Base-by-base conservation (phyloP, 2,797 vertebrate genomes). In the Botia almorhae region DNA sequence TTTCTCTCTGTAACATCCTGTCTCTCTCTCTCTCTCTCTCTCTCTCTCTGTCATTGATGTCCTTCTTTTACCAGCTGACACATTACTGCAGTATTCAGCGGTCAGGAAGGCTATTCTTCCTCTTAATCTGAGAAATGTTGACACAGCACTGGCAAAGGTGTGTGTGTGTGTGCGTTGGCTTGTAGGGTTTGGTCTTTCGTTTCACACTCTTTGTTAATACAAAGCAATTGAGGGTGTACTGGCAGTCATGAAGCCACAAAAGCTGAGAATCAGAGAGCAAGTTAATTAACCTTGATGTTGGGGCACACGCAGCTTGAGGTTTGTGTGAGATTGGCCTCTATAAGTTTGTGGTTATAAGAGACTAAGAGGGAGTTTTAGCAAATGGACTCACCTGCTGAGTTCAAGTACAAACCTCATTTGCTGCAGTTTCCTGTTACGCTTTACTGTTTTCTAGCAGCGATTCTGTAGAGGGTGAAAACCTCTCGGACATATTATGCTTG, bases 81-180 rank as follows among this genome's bases (percentile, higher is more conserved):
- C 68, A 71, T 81, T 85, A 81, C 70, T 74, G 81, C 78, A 48
- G 81, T 75, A 55, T 75, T 63, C 70, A 56, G 65, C 60, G 58
- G 82, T 81, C 71, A 72, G 67, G 70, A 80, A 78, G 75, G 71
- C 50, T 53, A 36, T 55, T 83, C 70, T 68, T 55, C 69, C 56
- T 69, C 51, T 74, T 72, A 63, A 76, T 68, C 81, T 55, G 51
- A 67, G 78, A 70, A 81, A 33, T 23, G 70, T 75, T 75, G 81
- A 78, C 74, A 58, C 81, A 77, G 81, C 81, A 81, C 55, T 63
- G 60, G 69, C 68, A 46, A 33, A 23, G 3, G 67, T 76, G 7
- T 55, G 65, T 56, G 46, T 79, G 76, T 82, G 63, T 72, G 19
- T 79, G 53, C 72, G 53, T 77, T 48, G 51, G 14, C 8, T 7